Evolutionary conservation across 1,140 invertebrate species (phyloP), one percentile per base, ranked within the genome.

Genomic region (Rhopalosiphum padi): DNA sequence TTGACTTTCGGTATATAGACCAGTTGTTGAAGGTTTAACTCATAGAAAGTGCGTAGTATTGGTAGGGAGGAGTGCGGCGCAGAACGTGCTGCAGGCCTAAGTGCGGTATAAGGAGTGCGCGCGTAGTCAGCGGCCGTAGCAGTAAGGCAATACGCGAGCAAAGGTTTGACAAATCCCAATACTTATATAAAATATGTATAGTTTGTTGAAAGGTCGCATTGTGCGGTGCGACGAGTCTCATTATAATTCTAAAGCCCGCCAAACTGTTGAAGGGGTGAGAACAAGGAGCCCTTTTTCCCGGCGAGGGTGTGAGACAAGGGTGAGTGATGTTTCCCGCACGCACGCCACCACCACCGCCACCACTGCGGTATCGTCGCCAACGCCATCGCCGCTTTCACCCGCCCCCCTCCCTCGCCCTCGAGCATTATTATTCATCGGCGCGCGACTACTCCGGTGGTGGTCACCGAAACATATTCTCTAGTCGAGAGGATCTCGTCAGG

Each of bases 231-330:
- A 51, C 48, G n/a, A n/a, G 86, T 88, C 86, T 88, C 86, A 51
- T 88, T 88, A 88, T 88, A 88, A 88, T 48, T 88, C 48, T 88
- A 30, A 88, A 48, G 30, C 86, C 3, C 86, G 41, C 25, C 11
- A 23, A 25, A 87, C 46, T 48, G n/a, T 88, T 35, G 30, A 48
- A 88, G 86, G 86, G 48, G 43, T n/a, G 46, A 88, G 60, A 68
- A 68, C 30, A 86, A 86, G 35, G 37, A 35, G 86, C 46, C 18
- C 43, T 51, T 88, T 35, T 21, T 18, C 41, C 22, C 83, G 3
- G 23, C 43, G 5, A 87, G 43, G 7, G 43, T 46, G 23, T 48
- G 43, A 30, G 11, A 23, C 18, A 30, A n/a, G 37, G 22, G 30
- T 35, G 86, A 18, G 46, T 30, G 86, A 37, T 51, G 46, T 48